Evolutionary conservation across 2,113 vertebrate genomes (phyloP).

Genomic region (Canis aureus): DNA sequence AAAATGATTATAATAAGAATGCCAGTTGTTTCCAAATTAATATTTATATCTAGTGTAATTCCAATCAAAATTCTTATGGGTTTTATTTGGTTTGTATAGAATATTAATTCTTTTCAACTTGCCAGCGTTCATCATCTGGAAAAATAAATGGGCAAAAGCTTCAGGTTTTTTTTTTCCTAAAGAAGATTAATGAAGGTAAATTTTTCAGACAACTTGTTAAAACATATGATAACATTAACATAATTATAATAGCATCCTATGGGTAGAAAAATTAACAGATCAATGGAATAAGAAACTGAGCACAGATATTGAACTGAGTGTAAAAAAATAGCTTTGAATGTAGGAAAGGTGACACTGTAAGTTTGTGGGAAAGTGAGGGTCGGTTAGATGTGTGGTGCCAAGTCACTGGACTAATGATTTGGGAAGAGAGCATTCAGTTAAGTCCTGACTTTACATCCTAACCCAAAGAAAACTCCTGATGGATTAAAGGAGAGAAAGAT

Average conservation of each 20-base stretch:
- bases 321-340: slow-evolving; percentile 5
- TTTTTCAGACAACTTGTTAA: slow-evolving; percentile 57
- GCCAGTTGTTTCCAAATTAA: slow-evolving; percentile 29
- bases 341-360: neutral
- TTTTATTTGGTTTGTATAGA: slow-evolving; percentile 54
- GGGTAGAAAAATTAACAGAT: slow-evolving; percentile 27
- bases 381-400: neutral
- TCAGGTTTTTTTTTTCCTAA: neutral
- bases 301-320: neutral
- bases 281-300: slow-evolving; percentile 5
- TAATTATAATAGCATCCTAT: slow-evolving; percentile 6
- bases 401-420: slow-evolving; percentile 33
- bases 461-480: slow-evolving; percentile 60
- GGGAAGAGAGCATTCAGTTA: neutral
- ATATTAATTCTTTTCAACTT: slow-evolving; percentile 62
- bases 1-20: slow-evolving; percentile 21
- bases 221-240: slow-evolving; percentile 24
- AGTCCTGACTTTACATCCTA: slow-evolving; percentile 16
- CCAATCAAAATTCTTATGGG: slow-evolving; percentile 29
- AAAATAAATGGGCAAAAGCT: slow-evolving; percentile 20
- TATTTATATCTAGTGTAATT: slow-evolving; percentile 62
- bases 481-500: slow-evolving; percentile 38
- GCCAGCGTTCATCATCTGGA: slow-evolving; percentile 37
- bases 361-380: neutral
- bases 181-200: slow-evolving; percentile 45